Percentiles rank a stretch among this genome's conserved stretches.
These are phyloP conservation scores for Drosophila melanocephala DNA, from an alignment of 2,888 invertebrate species.

Conservation along the genomic window DNA sequence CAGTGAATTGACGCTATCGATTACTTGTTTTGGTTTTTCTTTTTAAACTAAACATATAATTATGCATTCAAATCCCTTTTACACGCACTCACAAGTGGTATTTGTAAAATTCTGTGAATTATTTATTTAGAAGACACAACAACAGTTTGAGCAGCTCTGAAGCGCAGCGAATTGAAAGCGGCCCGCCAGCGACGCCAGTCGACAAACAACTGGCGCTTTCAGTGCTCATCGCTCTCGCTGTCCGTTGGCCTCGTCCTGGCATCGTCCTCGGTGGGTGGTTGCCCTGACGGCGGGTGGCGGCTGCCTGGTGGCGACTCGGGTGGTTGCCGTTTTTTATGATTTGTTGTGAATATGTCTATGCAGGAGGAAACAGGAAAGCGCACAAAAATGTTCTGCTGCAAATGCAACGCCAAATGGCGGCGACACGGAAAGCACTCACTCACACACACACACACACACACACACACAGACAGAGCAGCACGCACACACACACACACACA, in stretches of 20 bases:
- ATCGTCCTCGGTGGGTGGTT: constrained; percentile 42
- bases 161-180: constrained; percentile 40
- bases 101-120: constrained; percentile 43
- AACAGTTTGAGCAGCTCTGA: constrained; percentile 15
- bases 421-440: constrained; percentile 49
- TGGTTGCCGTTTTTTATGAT: constrained; percentile 64
- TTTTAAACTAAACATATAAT: constrained; percentile 7
- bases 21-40: constrained; percentile 22
- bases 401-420: constrained; percentile 58
- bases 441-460: constrained; percentile 16
- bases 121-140: constrained; percentile 30
- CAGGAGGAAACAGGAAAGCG: constrained; percentile 73
- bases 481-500: constrained; percentile 11
- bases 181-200: constrained; percentile 74
- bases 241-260: constrained; percentile 44
- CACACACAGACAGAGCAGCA: constrained; percentile 3
- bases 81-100: constrained; percentile 17
- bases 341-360: constrained; percentile 74
- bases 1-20: constrained; percentile 43
- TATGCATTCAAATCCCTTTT: constrained; percentile 11
- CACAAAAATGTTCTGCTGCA: constrained; percentile 55
- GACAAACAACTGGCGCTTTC: constrained; percentile 72
- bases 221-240: constrained; percentile 17
- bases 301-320: constrained; percentile 23
- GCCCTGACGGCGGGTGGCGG: constrained; percentile 30